phyloP scores from a whole-genome alignment of 2,797 vertebrate species.

The Sandelia bainsii region DNA sequence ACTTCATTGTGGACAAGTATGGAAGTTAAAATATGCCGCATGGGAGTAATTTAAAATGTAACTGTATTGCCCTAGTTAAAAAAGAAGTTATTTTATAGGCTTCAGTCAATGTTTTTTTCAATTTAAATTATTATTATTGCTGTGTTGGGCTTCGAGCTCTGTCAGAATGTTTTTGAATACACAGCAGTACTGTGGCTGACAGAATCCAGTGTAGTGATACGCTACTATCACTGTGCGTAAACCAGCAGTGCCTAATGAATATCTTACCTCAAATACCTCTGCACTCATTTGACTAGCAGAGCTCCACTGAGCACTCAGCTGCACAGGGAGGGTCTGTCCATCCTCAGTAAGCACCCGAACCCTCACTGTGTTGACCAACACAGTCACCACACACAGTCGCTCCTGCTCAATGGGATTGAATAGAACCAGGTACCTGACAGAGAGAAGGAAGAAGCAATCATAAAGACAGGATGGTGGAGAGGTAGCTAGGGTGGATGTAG shows the following conservation, averaged over 20 bases:
- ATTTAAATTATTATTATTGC: background rate
- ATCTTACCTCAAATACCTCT: constrained; percentile 90
- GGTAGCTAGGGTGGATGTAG: constrained; percentile 7
- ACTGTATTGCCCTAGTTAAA: no score
- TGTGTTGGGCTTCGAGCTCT: background rate
- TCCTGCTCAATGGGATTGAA: constrained; percentile 96
- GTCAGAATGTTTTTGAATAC: background rate
- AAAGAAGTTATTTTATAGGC: background rate
- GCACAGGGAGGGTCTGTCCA: constrained; percentile 90
- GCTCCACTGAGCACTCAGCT: constrained; percentile 91
- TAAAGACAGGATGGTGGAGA: constrained; percentile 13
- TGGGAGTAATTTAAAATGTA: no score
- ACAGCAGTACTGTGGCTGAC: constrained; percentile 2
- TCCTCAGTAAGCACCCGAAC: constrained; percentile 92
- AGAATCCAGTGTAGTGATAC: background rate
- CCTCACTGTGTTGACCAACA: constrained; percentile 88
- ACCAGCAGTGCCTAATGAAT: constrained; percentile 11
- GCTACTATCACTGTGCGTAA: background rate
- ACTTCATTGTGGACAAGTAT: no score
- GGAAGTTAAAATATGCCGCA: no score
- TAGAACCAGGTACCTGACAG: constrained; percentile 91
- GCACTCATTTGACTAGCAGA: constrained; percentile 87
- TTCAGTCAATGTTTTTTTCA: background rate
- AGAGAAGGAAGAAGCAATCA: constrained; percentile 29
- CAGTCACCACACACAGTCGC: constrained; percentile 88